A percentile compares a stretch with the other conserved stretches of the same genome.
phyloP scores from a whole-genome alignment of 2,888 invertebrate species.

The Axea sp. region DNA sequence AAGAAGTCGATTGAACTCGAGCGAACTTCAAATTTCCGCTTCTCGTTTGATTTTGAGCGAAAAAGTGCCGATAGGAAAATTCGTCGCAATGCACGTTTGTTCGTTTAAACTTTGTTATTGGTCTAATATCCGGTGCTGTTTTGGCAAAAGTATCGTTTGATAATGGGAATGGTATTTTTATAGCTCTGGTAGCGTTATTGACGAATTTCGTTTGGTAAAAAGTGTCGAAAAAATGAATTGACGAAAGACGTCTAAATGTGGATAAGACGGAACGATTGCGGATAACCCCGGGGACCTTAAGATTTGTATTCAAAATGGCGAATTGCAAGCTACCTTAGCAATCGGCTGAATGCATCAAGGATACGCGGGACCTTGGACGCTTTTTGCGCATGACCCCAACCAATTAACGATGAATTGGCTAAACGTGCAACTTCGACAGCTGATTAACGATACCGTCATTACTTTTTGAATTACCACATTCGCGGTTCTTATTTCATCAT shows the following conservation, averaged over 20 bases:
- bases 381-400: conserved; percentile 51
- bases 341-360: conserved; percentile 40
- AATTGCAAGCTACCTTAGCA: conserved; percentile 27
- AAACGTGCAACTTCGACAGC: conserved; percentile 34
- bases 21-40: too few species aligned
- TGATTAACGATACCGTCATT: conserved; percentile 56
- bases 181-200: too few species aligned
- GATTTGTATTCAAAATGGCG: conserved; percentile 51
- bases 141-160: too few species aligned
- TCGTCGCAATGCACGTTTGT: too few species aligned
- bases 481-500: conserved; percentile 43
- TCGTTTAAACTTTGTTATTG: too few species aligned
- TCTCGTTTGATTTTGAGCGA: too few species aligned
- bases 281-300: conserved; percentile 51
- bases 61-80: too few species aligned
- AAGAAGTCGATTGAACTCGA: too few species aligned
- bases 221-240: conserved; percentile 20
- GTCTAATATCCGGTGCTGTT: too few species aligned
- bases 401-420: conserved; percentile 51
- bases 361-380: conserved; percentile 40
- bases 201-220: too few species aligned
- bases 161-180: too few species aligned
- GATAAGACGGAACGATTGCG: conserved; percentile 28
- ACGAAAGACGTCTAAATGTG: conserved; percentile 1
- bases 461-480: conserved; percentile 46